Evolutionary conservation across 2,797 vertebrate species (phyloP).

Genomic region (Carduelis carduelis): DNA sequence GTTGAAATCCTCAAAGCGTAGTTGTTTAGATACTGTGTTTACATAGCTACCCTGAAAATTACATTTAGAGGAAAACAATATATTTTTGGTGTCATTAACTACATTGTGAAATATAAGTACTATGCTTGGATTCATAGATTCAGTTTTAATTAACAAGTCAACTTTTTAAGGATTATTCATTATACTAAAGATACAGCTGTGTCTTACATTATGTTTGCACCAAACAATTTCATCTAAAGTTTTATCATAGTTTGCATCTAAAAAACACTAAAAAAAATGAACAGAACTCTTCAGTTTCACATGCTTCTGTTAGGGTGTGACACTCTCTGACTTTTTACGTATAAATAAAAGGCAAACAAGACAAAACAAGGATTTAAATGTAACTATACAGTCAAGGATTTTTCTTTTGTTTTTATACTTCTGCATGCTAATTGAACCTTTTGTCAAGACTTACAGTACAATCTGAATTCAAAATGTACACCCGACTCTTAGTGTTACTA

Average conservation of each 20-base stretch:
- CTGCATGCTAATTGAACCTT: not conserved
- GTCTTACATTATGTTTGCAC: not conserved
- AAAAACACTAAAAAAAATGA: not conserved
- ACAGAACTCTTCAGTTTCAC: not conserved
- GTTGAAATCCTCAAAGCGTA: not conserved
- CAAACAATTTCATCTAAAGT: not conserved
- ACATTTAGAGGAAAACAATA: not conserved
- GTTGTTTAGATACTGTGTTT: not conserved
- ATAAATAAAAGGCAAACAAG: not conserved
- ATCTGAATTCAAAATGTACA: not conserved
- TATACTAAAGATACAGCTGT: not conserved
- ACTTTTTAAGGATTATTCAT: not conserved
- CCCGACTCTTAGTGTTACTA: not conserved
- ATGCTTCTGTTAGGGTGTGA: not conserved
- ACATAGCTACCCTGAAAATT: not conserved
- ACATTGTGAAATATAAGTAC: not conserved
- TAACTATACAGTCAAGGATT: not conserved
- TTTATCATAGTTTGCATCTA: not conserved
- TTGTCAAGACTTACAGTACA: not conserved
- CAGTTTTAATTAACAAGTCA: not conserved
- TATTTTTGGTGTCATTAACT: not conserved
- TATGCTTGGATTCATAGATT: not conserved
- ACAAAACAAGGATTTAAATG: not conserved
- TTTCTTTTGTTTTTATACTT: not conserved
- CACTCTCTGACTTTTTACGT: not conserved